Percentiles rank a stretch among this genome's conserved stretches.
phyloP scores from a whole-genome alignment of 2,888 invertebrate species.

The Prosopocoilus inquinatus region DNA sequence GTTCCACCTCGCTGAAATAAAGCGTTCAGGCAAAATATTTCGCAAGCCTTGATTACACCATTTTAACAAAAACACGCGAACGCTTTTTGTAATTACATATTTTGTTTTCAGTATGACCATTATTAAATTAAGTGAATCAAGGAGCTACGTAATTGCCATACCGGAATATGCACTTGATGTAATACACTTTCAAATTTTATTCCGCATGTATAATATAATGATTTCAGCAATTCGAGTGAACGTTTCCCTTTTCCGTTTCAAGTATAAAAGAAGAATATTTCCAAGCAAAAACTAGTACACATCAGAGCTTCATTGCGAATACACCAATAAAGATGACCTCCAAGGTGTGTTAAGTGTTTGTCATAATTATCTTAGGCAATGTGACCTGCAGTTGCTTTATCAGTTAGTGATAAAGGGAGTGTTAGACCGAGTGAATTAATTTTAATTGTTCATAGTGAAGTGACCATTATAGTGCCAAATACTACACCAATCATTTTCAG shows the following conservation, averaged over 20 bases:
- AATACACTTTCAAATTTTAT: constrained; percentile 10
- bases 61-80: too few relatives aligned
- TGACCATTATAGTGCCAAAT: background rate
- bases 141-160: background rate
- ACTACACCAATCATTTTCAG: background rate
- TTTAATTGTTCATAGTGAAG: too few relatives aligned
- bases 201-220: constrained; percentile 6
- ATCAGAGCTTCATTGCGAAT: constrained; percentile 6
- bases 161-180: constrained; percentile 12
- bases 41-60: too few relatives aligned
- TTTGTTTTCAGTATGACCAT: background rate
- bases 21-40: too few relatives aligned
- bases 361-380: background rate
- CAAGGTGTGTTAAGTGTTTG: constrained; percentile 12
- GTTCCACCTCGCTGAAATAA: too few relatives aligned
- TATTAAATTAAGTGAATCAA: background rate
- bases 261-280: constrained; percentile 13
- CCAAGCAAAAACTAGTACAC: constrained; percentile 7
- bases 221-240: constrained; percentile 15
- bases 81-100: too few relatives aligned
- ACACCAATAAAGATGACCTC: constrained; percentile 16
- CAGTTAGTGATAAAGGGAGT: too few relatives aligned
- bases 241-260: constrained; percentile 16
- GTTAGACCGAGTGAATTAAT: too few relatives aligned
- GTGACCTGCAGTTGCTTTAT: background rate